Evolutionary conservation across 2,888 invertebrate genomes (phyloP).

Genomic region (Beris morrisii): DNA sequence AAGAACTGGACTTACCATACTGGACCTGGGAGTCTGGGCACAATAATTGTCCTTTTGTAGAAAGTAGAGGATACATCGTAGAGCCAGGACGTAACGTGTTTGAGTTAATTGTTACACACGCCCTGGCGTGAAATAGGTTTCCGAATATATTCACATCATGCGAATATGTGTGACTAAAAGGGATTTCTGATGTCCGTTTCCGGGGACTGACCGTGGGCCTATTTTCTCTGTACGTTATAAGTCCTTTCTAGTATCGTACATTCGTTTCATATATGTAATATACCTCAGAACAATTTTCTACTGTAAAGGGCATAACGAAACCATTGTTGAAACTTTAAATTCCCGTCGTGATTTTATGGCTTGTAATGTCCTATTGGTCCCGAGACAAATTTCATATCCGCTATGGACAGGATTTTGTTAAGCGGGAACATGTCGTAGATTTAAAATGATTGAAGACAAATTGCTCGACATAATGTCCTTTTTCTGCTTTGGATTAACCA

Average conservation of each 20-base stretch:
- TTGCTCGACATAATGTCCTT: neutral
- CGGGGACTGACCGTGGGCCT: constrained; percentile 11
- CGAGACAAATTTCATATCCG: constrained; percentile 22
- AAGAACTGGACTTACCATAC: no score
- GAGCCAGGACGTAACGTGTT: constrained; percentile 11
- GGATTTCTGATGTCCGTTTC: constrained; percentile 29
- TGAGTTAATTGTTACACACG: constrained; percentile 27
- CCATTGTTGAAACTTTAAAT: neutral
- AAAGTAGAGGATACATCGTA: no score
- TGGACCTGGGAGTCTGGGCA: no score
- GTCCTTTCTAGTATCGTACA: no score
- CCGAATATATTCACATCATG: neutral
- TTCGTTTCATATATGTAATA: neutral
- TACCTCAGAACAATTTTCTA: constrained; percentile 15
- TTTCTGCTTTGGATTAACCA: neutral
- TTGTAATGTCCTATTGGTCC: constrained; percentile 14
- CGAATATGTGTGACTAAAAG: constrained; percentile 7
- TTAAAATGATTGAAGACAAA: constrained; percentile 16
- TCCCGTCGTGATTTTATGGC: neutral
- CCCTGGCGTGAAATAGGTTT: constrained; percentile 27
- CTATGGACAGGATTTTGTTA: neutral
- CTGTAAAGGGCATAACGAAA: neutral
- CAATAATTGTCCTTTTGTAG: no score
- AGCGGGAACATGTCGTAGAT: neutral
- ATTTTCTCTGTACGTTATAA: neutral